Base-by-base conservation (phyloP, 2,888 invertebrate genomes). In the Muscina levida region DNA sequence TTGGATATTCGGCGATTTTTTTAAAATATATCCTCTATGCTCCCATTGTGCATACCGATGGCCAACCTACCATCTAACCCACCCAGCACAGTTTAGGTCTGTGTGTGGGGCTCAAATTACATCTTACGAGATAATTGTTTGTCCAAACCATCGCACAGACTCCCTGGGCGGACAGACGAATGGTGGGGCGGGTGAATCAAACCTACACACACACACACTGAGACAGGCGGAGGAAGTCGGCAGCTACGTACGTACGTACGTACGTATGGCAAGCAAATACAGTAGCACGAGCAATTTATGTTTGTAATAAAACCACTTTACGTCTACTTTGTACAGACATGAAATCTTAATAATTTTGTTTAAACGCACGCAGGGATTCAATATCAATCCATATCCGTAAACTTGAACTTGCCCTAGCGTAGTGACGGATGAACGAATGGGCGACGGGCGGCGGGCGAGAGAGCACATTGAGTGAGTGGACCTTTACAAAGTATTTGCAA, bases 401-500 rank as follows among this genome's bases (percentile, higher is more conserved):
- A 68, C 68, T 68, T 81, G 71, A 74, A 77, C 80, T 77, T 74
- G 71, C 62, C 71, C 71, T 78, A n/a, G n/a, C n/a, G n/a, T n/a
- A n/a, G n/a, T n/a, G n/a, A n/a, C n/a, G n/a, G n/a, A n/a, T n/a
- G n/a, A n/a, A n/a, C n/a, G n/a, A n/a, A n/a, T n/a, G n/a, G n/a
- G n/a, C n/a, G n/a, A n/a, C n/a, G n/a, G n/a, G n/a, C 31, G 8
- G 8, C 31, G 31, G 8, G 31, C 31, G 31, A 31, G 31, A 3
- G 31, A 31, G 31, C 31, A n/a, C n/a, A n/a, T n/a, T 70, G 74
- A 74, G 39, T n/a, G 42, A 62, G 39, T 62, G 65, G 65, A 77
- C 31, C 8, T 31, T 72, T 81, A 74, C 77, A 74, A 42, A 46
- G 42, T 74, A 65, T 39, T 37, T 42, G 77, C 74, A 72, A 72